These are phyloP conservation scores for Amiota communis DNA, from an alignment of 2,888 invertebrate genomes.

Conservation along the genomic window DNA sequence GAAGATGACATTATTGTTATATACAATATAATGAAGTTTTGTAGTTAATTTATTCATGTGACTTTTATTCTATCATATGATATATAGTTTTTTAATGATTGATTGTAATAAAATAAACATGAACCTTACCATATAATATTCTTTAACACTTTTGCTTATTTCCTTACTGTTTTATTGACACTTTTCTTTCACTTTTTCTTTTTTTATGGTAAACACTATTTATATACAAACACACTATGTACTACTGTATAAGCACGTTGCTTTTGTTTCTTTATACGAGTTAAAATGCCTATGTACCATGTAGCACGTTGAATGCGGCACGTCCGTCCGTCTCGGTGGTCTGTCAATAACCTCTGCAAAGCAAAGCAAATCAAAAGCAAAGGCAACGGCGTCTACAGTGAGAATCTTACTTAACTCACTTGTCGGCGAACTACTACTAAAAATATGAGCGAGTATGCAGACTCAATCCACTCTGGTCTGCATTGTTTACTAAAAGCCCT, in stretches of 20 bases:
- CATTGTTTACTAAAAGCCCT: too few relatives aligned
- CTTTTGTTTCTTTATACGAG: too few relatives aligned
- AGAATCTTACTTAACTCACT: too few relatives aligned
- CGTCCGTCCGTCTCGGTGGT: slow-evolving; percentile 16
- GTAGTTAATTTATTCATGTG: not conserved
- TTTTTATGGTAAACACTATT: slow-evolving; percentile 11
- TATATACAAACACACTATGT: slow-evolving; percentile 10
- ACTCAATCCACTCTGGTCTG: too few relatives aligned
- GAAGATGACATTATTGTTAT: not conserved
- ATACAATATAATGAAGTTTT: slow-evolving; percentile 1
- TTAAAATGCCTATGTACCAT: too few relatives aligned
- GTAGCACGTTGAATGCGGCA: not conserved
- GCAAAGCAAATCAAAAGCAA: not conserved
- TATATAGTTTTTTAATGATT: not conserved
- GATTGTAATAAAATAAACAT: too few relatives aligned
- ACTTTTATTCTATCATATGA: not conserved
- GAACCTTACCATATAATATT: too few relatives aligned
- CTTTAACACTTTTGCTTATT: not conserved
- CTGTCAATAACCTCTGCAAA: slow-evolving; percentile 48
- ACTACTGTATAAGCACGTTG: too few relatives aligned
- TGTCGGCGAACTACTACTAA: too few relatives aligned
- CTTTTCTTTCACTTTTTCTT: not conserved
- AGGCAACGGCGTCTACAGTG: too few relatives aligned
- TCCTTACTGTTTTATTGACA: not conserved
- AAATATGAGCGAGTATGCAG: too few relatives aligned